Conservation (phyloP, 2,113 vertebrate species). For the Rhodinocichla rosea region DNA sequence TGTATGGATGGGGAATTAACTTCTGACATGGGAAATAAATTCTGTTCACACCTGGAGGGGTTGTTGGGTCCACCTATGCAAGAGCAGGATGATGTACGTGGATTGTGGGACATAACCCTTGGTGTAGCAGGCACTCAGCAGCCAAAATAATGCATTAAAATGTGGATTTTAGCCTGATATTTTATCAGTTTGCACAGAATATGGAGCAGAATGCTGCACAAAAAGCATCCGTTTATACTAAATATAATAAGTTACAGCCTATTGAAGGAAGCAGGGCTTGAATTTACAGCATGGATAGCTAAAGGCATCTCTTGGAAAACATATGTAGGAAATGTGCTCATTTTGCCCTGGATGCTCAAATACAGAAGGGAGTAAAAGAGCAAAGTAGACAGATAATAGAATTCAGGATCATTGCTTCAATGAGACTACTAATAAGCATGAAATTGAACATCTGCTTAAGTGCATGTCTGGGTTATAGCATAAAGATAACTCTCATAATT, state of each 20-base stretch:
- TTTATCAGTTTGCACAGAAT: neutral
- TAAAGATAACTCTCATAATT: constrained; percentile 42
- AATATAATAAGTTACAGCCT: neutral
- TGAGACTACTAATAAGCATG: constrained; percentile 22
- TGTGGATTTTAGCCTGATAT: neutral
- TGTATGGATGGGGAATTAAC: neutral
- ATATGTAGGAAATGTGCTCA: neutral
- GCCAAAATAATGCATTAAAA: neutral
- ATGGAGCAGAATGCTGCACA: neutral
- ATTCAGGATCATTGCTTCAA: constrained; percentile 12
- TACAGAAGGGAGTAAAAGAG: neutral
- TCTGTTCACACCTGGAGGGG: neutral
- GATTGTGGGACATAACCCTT: neutral
- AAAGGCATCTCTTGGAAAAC: neutral
- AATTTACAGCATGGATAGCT: neutral
- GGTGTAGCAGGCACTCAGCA: neutral
- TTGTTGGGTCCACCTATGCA: neutral
- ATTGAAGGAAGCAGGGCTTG: neutral
- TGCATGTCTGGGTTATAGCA: constrained; percentile 35
- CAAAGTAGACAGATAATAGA: neutral
- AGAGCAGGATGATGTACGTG: neutral
- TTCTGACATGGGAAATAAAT: neutral
- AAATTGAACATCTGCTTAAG: constrained; percentile 55
- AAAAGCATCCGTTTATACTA: neutral
- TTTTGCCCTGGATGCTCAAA: neutral